phyloP scores from a whole-genome alignment of 2,113 vertebrate genomes.

The Tricholaema leucomelas region DNA sequence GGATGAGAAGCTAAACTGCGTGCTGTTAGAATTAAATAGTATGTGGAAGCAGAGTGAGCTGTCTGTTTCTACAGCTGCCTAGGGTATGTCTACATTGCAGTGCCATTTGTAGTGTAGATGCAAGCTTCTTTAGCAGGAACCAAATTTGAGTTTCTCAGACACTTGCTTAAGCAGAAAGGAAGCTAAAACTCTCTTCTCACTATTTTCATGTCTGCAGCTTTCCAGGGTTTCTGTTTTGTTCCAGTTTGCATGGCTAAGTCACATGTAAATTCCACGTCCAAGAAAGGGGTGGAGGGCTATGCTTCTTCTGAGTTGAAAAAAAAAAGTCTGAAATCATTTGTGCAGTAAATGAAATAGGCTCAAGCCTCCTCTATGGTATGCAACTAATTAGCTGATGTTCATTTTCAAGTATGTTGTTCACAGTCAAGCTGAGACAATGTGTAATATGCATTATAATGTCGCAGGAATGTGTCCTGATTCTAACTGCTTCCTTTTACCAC shows the following conservation, averaged over 20 bases:
- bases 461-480: conserved; percentile 45
- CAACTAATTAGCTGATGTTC: conserved; percentile 62
- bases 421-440: conserved; percentile 60
- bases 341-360: conserved; percentile 50
- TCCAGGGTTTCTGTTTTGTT: conserved; percentile 52
- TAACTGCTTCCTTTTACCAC: conserved; percentile 31
- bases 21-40: conserved; percentile 32
- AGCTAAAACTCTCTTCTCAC: conserved; percentile 43
- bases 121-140: conserved; percentile 36
- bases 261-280: not conserved
- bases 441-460: conserved; percentile 49
- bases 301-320: conserved; percentile 1
- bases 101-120: conserved; percentile 24
- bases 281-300: not conserved
- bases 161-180: conserved; percentile 32
- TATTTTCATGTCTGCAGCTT: conserved; percentile 38
- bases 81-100: not conserved
- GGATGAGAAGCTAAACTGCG: not conserved
- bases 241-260: conserved; percentile 11
- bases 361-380: conserved; percentile 30
- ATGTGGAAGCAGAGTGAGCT: not conserved
- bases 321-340: conserved; percentile 39
- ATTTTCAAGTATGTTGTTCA: conserved; percentile 43
- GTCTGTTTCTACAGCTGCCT: not conserved
- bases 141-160: conserved; percentile 43